These are phyloP conservation scores for Gobio gobio DNA, from an alignment of 2,113 vertebrate genomes.

Conservation along the genomic window DNA sequence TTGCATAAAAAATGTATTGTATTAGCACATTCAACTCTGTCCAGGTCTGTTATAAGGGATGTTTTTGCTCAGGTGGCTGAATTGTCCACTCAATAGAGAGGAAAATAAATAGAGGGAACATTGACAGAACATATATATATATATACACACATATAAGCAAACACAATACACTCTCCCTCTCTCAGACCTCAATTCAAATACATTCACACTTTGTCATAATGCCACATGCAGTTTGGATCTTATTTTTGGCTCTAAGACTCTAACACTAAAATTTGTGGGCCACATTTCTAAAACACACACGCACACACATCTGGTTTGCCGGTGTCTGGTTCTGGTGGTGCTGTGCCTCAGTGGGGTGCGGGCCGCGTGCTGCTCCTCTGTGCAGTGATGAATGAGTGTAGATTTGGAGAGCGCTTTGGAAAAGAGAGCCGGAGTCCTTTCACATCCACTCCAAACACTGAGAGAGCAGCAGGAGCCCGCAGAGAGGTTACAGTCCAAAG, in stretches of 20 bases:
- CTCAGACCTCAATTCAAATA: no score
- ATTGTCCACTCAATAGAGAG: no score
- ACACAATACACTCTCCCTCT: no score
- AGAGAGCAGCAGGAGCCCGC: slow-evolving; percentile 15
- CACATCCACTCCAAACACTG: slow-evolving; percentile 44
- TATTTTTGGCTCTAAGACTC: not conserved
- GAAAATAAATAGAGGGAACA: no score
- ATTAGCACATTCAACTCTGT: no score
- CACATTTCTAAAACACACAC: slow-evolving; percentile 58
- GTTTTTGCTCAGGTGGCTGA: no score
- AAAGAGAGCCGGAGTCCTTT: slow-evolving; percentile 62
- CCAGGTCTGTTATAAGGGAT: no score
- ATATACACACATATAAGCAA: no score
- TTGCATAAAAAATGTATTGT: no score
- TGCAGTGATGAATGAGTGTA: slow-evolving; percentile 73
- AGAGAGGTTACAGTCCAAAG: slow-evolving; percentile 30
- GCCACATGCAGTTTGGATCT: not conserved
- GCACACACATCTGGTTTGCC: slow-evolving; percentile 70
- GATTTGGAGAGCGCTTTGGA: slow-evolving; percentile 65
- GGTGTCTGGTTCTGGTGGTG: slow-evolving; percentile 64
- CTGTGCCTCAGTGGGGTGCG: slow-evolving; percentile 61
- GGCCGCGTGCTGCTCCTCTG: slow-evolving; percentile 58
- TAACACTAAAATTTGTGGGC: not conserved
- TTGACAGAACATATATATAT: no score
- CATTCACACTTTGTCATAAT: no score